A percentile compares a stretch with the other conserved stretches of the same genome.
Evolutionary conservation across 2,113 vertebrate species (phyloP).

Genomic region (Rhea americana): DNA sequence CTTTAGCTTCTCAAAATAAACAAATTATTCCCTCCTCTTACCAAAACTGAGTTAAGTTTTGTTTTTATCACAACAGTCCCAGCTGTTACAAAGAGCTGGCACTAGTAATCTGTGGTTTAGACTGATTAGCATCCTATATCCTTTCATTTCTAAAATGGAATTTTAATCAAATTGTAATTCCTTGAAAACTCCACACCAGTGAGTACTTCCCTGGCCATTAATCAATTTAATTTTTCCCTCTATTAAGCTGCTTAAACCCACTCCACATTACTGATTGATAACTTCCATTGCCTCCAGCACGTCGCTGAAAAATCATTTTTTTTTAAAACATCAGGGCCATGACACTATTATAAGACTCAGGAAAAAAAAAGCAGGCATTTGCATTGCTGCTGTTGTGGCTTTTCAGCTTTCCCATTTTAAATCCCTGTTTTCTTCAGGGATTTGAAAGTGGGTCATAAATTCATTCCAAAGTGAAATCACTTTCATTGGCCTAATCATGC

Average conservation of each 20-base stretch:
- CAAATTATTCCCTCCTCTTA: neutral
- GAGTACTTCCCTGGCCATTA: conserved; percentile 60
- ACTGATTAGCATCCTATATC: conserved; percentile 69
- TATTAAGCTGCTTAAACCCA: conserved; percentile 66
- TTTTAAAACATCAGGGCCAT: conserved; percentile 28
- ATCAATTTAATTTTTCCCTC: conserved; percentile 67
- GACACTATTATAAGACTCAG: conserved; percentile 34
- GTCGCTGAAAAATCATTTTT: neutral
- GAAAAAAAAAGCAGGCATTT: conserved; percentile 38
- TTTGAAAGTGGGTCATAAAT: conserved; percentile 72
- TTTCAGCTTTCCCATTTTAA: conserved; percentile 57
- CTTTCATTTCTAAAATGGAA: conserved; percentile 72
- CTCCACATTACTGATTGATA: conserved; percentile 69
- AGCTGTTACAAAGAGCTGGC: conserved; percentile 56
- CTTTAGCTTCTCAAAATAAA: conserved; percentile 9
- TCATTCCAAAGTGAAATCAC: conserved; percentile 62
- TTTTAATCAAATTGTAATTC: conserved; percentile 72
- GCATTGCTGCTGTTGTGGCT: conserved; percentile 38
- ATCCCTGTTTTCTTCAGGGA: conserved; percentile 64
- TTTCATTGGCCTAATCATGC: conserved; percentile 67
- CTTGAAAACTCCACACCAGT: conserved; percentile 54
- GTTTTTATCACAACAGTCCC: conserved; percentile 46
- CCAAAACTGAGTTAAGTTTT: conserved; percentile 24
- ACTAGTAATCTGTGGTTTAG: conserved; percentile 62
- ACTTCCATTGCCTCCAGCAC: conserved; percentile 41